Evolutionary conservation across 2,888 invertebrate genomes (phyloP), one percentile per base, ranked within the genome.

Genomic region (Drosophila sordidapex): DNA sequence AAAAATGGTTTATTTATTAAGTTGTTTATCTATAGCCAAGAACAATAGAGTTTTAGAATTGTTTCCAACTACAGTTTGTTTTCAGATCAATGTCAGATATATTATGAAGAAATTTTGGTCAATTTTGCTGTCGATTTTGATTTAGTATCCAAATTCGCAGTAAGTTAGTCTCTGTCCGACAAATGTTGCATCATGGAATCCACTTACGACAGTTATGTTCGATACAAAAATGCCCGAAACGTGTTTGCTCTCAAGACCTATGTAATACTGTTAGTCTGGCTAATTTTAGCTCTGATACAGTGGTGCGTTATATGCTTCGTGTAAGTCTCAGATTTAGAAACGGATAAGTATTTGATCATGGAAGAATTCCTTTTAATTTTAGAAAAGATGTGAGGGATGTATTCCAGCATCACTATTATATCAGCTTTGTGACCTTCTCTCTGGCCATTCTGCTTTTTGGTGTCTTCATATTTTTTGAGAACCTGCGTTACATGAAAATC

Each of bases 401-500:
- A 0, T 81, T 87, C 31, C 0, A 1, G 0, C 1, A 56, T 0
- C 10, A 56, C 1, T 76, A 67, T 21, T 70, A 38, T 21, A 33
- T 81, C 21, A 53, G 74, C 7, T 33, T 79, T 1, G 4, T n/a
- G 13, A 54, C 83, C 5, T 84, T 84, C 36, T n/a, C 0, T 10
- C 0, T 74, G 11, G 65, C 57, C 7, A 4, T 82, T 4, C 0
- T 74, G 0, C 0, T 82, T 0, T 71, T 87, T 7, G 5, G 1
- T 0, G 0, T 74, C 21, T 87, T 84, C 10, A 54, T 85, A 52
- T 87, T 82, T 10, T 18, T 52, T 38, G 81, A 82, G 54, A 71
- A 25, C 8, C 7, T 84, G 35, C 87, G 83, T 0, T 74, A 62
- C 11, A 36, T 68, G 0, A 36, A 7, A 0, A 4, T 27, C 0